Conservation (phyloP, 2,797 vertebrate genomes). For the Glossophaga mutica region DNA sequence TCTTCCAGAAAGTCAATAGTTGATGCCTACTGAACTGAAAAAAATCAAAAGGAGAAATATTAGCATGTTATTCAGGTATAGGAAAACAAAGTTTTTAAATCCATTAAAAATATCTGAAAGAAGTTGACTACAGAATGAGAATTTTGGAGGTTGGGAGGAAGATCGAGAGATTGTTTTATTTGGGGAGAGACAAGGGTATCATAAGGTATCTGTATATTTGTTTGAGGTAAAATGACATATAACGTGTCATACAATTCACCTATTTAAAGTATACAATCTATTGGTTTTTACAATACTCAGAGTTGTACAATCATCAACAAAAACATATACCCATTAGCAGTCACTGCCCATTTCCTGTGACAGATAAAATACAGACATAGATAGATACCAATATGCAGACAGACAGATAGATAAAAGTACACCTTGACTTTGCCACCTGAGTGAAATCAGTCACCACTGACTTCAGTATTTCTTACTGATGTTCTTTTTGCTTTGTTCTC, state of each 20-base stretch:
- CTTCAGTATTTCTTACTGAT: neutral
- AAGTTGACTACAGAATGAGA: neutral
- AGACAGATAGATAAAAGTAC: neutral
- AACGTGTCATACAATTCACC: neutral
- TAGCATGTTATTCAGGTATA: neutral
- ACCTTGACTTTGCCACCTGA: neutral
- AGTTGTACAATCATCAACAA: neutral
- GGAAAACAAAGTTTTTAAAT: neutral
- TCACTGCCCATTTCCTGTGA: neutral
- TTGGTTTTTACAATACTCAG: neutral
- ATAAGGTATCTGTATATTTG: neutral
- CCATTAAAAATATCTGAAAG: conserved; percentile 1
- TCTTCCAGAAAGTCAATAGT: neutral
- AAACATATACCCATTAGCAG: neutral
- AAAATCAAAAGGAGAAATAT: neutral
- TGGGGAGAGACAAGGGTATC: neutral
- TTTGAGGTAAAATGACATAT: neutral
- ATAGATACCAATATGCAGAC: too few relatives aligned
- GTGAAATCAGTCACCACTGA: neutral
- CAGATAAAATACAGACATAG: neutral
- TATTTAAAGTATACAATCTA: neutral
- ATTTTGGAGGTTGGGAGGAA: neutral
- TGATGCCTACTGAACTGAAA: neutral
- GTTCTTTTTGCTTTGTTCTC: neutral
- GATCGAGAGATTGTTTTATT: neutral